phyloP scores from a whole-genome alignment of 2,797 vertebrate genomes.

The Anisognathus igniventris region DNA sequence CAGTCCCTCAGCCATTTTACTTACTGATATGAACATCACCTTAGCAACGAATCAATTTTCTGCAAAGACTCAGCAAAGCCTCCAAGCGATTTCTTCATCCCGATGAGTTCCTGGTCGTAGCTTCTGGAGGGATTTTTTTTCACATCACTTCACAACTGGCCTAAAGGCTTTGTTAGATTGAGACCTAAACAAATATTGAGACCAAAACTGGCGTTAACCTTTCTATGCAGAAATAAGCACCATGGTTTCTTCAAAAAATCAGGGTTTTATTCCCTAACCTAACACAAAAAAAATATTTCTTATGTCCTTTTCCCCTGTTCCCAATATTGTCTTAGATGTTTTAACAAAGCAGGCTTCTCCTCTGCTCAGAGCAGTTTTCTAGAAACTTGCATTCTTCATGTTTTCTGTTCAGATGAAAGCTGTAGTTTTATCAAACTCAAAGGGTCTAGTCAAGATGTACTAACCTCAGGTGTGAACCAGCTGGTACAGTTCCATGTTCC shows the following conservation, averaged over 20 bases:
- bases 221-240: background rate
- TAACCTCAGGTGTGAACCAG: background rate
- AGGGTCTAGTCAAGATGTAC: background rate
- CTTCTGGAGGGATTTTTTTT: background rate
- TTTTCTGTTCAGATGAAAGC: slow-evolving; percentile 36
- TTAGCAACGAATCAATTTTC: background rate
- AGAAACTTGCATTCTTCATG: background rate
- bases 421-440: background rate
- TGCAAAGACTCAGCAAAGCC: background rate
- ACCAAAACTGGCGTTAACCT: background rate
- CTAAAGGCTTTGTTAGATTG: background rate
- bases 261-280: background rate
- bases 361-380: slow-evolving; percentile 7
- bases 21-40: background rate
- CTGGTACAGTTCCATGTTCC: background rate
- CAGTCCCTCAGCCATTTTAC: background rate
- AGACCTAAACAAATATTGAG: background rate
- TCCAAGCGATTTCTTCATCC: background rate
- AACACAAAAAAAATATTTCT: background rate
- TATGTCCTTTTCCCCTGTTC: background rate
- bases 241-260: background rate
- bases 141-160: background rate
- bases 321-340: background rate
- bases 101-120: background rate
- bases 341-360: background rate